Evolutionary conservation across 2,797 vertebrate genomes (phyloP).

Genomic region (Acipenser ruthenus): DNA sequence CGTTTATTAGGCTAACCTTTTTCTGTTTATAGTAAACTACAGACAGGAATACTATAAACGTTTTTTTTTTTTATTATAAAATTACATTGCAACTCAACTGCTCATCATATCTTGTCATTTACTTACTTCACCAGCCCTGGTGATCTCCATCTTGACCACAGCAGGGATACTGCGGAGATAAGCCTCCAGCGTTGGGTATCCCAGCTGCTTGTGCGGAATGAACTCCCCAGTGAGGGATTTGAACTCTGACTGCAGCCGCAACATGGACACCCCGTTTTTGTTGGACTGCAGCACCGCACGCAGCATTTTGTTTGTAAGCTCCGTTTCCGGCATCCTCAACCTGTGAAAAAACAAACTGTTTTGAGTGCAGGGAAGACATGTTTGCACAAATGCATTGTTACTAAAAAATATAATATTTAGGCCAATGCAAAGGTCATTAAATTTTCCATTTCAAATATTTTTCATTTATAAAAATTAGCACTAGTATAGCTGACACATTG

Average conservation of each 20-base stretch:
- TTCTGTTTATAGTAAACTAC: no score
- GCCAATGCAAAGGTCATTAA: no score
- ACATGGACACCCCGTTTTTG: constrained; percentile 66
- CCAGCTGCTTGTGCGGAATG: constrained; percentile 71
- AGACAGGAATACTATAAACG: no score
- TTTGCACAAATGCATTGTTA: no score
- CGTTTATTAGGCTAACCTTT: no score
- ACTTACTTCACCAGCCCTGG: constrained; percentile 69
- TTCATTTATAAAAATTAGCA: no score
- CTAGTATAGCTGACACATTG: no score
- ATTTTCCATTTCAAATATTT: no score
- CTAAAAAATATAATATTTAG: no score
- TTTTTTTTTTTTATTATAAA: no score
- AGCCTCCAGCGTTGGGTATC: constrained; percentile 61
- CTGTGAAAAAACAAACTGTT: constrained; percentile 11
- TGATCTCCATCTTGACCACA: constrained; percentile 66
- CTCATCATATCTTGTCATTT: not conserved
- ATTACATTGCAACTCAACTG: no score
- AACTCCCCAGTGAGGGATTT: constrained; percentile 69
- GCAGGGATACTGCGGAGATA: constrained; percentile 72
- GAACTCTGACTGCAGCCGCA: constrained; percentile 69
- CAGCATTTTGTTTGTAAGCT: constrained; percentile 74
- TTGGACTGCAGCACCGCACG: constrained; percentile 79
- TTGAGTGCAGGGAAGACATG: no score
- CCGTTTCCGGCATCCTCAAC: constrained; percentile 66